Percentiles rank a stretch among this genome's conserved stretches.
These are phyloP conservation scores for Cryptocephalus primarius DNA, from an alignment of 2,888 invertebrate genomes.

Conservation along the genomic window DNA sequence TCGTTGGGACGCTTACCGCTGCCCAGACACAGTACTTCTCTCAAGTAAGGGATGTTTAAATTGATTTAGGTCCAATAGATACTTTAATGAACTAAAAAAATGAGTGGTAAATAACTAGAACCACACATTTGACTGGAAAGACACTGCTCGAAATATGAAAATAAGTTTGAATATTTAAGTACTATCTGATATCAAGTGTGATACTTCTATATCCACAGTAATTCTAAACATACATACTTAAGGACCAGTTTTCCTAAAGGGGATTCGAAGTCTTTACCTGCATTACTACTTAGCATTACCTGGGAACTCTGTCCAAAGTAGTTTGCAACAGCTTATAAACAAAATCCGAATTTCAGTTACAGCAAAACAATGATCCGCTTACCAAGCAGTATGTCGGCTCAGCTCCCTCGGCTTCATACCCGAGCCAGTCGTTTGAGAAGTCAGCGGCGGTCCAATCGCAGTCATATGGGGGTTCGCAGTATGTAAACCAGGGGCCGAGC, in stretches of 20 bases:
- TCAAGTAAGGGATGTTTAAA: constrained; percentile 24
- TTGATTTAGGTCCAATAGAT: no score
- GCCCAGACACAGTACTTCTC: constrained; percentile 50
- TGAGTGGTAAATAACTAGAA: constrained; percentile 28
- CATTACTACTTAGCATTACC: no score
- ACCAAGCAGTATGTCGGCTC: constrained; percentile 23
- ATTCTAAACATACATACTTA: no score
- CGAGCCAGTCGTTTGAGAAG: constrained; percentile 12
- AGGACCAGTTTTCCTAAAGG: no score
- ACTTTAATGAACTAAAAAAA: no score
- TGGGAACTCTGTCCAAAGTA: no score
- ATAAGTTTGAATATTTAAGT: no score
- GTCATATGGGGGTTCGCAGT: constrained; percentile 17
- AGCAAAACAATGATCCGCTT: constrained; percentile 38
- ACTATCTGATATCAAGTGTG: no score
- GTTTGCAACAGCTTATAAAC: no score
- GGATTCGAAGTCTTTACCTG: no score
- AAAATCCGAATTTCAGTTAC: constrained; percentile 31
- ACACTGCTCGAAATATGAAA: no score
- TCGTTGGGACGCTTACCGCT: constrained; percentile 41
- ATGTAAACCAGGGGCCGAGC: constrained; percentile 10
- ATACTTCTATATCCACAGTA: no score
- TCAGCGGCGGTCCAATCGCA: constrained; percentile 11
- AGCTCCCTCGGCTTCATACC: constrained; percentile 12
- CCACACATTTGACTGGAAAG: constrained; percentile 28